phyloP scores from a whole-genome alignment of 2,797 vertebrate genomes.

The Dromococcyx pavoninus region DNA sequence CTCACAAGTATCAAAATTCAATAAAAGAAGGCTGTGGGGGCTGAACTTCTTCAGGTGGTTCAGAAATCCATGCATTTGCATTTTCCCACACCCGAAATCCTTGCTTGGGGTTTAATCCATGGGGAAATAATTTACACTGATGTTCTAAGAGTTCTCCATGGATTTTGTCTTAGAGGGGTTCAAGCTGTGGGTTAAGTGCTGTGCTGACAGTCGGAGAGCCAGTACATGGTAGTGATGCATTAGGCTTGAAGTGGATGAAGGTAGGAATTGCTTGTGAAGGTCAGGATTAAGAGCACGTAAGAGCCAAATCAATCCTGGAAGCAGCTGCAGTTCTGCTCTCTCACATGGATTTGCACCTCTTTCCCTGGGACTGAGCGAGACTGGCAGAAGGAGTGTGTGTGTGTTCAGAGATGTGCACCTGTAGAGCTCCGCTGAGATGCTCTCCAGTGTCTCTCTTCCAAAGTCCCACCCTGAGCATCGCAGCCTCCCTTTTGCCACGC shows the following conservation, averaged over 20 bases:
- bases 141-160: conserved; percentile 4
- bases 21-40: neutral
- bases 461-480: neutral
- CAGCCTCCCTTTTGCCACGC: neutral
- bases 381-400: neutral
- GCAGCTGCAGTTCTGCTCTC: neutral
- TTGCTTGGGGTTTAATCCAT: conserved; percentile 7
- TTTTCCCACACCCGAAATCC: conserved; percentile 28
- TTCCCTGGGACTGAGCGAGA: neutral
- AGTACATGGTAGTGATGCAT: neutral
- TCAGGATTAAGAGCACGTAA: neutral
- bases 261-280: neutral
- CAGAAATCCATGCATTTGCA: conserved; percentile 17
- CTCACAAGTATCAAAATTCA: neutral
- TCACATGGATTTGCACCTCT: neutral
- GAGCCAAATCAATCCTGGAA: neutral
- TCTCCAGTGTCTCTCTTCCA: neutral
- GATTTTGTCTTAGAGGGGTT: neutral
- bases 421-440: neutral
- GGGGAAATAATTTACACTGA: neutral
- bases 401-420: neutral
- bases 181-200: neutral
- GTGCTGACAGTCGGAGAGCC: neutral
- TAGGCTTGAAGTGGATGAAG: neutral
- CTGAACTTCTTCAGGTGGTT: neutral